Evolutionary conservation across 2,888 invertebrate genomes (phyloP).

Genomic region (Carabus problematicus): DNA sequence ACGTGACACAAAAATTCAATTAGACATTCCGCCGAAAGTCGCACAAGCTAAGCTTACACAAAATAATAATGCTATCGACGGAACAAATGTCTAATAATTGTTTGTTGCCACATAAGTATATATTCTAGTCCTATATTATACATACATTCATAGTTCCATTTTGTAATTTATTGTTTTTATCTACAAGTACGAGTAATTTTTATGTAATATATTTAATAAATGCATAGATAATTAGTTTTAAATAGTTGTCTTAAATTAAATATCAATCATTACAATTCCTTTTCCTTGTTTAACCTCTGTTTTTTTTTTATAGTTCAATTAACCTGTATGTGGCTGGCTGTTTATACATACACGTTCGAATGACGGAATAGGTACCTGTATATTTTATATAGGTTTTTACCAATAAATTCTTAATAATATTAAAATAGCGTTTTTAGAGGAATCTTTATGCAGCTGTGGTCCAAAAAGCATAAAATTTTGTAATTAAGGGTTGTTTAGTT

Average conservation of each 20-base stretch:
- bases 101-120: background rate
- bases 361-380: too few species aligned
- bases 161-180: constrained; percentile 40
- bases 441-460: too few species aligned
- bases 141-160: constrained; percentile 30
- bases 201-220: constrained; percentile 37
- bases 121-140: constrained; percentile 5
- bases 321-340: background rate
- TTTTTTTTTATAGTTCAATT: too few species aligned
- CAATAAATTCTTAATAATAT: too few species aligned
- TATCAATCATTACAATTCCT: background rate
- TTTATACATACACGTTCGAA: background rate
- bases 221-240: constrained; percentile 16
- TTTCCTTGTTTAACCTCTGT: background rate
- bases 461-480: too few species aligned
- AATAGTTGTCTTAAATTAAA: background rate
- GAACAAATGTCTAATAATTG: constrained; percentile 42
- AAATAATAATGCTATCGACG: constrained; percentile 40
- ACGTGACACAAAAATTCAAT: constrained; percentile 53
- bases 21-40: constrained; percentile 45
- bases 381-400: too few species aligned
- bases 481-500: too few species aligned
- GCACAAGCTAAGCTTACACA: constrained; percentile 38
- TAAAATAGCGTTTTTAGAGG: too few species aligned
- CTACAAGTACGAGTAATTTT: constrained; percentile 24